phyloP scores from a whole-genome alignment of 2,888 invertebrate species.

The Dilophus febrilis region DNA sequence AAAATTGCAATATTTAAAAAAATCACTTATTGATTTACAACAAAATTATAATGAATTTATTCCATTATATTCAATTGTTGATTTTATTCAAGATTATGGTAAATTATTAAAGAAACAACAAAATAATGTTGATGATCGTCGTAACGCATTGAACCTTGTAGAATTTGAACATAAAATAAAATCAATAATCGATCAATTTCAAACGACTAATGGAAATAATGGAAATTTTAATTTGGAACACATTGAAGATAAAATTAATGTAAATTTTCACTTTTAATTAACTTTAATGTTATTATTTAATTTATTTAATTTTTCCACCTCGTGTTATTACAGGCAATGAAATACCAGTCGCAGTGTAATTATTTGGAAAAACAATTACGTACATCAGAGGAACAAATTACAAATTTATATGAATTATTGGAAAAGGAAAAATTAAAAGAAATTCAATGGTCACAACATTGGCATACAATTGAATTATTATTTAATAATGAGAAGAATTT shows the following conservation, averaged over 20 bases:
- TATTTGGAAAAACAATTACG: conserved; percentile 21
- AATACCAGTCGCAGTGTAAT: conserved; percentile 23
- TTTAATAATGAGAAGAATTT: conserved; percentile 12
- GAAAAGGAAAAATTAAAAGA: conserved; percentile 18
- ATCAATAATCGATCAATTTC: not conserved
- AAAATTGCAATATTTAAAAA: conserved; percentile 19
- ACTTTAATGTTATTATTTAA: not conserved
- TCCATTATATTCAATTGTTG: conserved; percentile 25
- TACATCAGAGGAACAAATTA: conserved; percentile 15
- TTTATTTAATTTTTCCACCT: not conserved
- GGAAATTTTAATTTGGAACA: too few relatives aligned
- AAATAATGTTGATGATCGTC: too few relatives aligned
- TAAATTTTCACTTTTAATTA: conserved; percentile 4
- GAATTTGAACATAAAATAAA: not conserved
- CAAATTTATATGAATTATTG: conserved; percentile 19
- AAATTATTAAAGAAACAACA: conserved; percentile 2
- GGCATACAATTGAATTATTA: conserved; percentile 25
- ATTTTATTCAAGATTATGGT: conserved; percentile 16
- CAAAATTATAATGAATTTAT: conserved; percentile 29
- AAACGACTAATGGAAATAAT: not conserved
- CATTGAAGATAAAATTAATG: conserved; percentile 17
- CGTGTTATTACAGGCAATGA: conserved; percentile 20
- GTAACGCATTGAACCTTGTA: not conserved
- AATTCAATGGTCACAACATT: conserved; percentile 23
- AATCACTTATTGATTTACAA: conserved; percentile 19